Conservation (phyloP, 2,888 invertebrate species). For the Caenorhabditis sp. region DNA sequence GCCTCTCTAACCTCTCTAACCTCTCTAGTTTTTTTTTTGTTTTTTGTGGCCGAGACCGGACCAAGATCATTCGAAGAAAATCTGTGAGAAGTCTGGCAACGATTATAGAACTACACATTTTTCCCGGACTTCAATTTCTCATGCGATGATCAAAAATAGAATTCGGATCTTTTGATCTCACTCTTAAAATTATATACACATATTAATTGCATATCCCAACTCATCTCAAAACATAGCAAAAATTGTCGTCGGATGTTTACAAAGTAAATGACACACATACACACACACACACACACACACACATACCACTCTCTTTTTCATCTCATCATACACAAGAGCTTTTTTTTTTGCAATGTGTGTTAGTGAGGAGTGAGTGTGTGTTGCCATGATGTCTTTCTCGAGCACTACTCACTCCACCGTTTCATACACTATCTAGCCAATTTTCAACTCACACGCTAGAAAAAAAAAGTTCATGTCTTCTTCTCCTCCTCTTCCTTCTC, state of each 20-base stretch:
- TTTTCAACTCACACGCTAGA: background rate
- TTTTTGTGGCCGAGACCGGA: too few relatives aligned
- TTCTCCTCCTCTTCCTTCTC: slow-evolving; percentile 9
- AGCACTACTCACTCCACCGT: slow-evolving; percentile 5
- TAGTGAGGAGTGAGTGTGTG: background rate
- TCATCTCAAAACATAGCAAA: background rate
- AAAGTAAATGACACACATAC: slow-evolving; percentile 46
- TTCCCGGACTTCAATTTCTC: too few relatives aligned
- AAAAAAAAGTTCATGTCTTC: slow-evolving; percentile 3
- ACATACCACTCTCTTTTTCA: slow-evolving; percentile 13
- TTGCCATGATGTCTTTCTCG: slow-evolving; percentile 2
- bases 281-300: slow-evolving; percentile 40
- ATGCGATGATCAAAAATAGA: slow-evolving; percentile 5
- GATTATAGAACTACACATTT: too few relatives aligned
- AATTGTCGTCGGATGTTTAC: slow-evolving; percentile 39
- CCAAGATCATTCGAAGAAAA: too few relatives aligned
- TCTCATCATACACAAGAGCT: background rate
- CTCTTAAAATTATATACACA: too few relatives aligned
- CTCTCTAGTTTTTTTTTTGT: too few relatives aligned
- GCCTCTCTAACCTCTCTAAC: too few relatives aligned
- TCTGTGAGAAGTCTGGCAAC: too few relatives aligned
- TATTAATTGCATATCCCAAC: background rate
- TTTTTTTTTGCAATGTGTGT: background rate
- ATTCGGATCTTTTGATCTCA: background rate
- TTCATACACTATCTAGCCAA: slow-evolving; percentile 8